Percentiles rank a stretch among this genome's conserved stretches.
Evolutionary conservation across 2,888 invertebrate genomes (phyloP).

Genomic region (Conus canariensis): DNA sequence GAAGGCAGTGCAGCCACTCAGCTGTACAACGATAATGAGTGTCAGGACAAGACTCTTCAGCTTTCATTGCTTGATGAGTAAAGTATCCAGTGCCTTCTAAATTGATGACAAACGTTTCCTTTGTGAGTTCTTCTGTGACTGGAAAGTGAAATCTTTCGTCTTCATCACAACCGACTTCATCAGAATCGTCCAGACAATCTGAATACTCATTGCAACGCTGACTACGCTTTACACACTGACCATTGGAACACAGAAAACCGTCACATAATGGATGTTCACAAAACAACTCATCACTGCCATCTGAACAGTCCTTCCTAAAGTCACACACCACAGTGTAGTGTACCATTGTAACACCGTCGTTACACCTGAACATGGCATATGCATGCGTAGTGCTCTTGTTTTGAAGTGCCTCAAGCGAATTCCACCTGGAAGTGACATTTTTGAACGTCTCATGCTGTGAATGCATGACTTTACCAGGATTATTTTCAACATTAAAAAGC

Average conservation of each 20-base stretch:
- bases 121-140: background rate
- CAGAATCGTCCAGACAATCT: conserved; percentile 3
- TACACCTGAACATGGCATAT: background rate
- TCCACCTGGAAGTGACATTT: too few relatives aligned
- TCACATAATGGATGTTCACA: conserved; percentile 3
- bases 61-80: background rate
- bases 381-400: background rate
- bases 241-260: background rate
- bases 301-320: background rate
- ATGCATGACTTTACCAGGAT: too few relatives aligned
- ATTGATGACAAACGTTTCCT: background rate
- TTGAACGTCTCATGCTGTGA: background rate
- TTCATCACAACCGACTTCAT: background rate
- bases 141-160: background rate
- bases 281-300: conserved; percentile 8
- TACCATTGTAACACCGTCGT: background rate
- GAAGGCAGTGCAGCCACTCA: conserved; percentile 8
- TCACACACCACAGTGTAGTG: background rate
- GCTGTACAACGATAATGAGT: background rate
- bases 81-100: conserved; percentile 11
- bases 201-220: background rate
- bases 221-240: background rate
- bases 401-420: background rate
- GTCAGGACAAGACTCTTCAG: background rate
- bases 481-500: background rate